Percentiles rank a stretch among this genome's conserved stretches.
Evolutionary conservation across 53 echinoderm and acorn worm genomes (phyloP).

Genomic region (Echinometra lucunter): DNA sequence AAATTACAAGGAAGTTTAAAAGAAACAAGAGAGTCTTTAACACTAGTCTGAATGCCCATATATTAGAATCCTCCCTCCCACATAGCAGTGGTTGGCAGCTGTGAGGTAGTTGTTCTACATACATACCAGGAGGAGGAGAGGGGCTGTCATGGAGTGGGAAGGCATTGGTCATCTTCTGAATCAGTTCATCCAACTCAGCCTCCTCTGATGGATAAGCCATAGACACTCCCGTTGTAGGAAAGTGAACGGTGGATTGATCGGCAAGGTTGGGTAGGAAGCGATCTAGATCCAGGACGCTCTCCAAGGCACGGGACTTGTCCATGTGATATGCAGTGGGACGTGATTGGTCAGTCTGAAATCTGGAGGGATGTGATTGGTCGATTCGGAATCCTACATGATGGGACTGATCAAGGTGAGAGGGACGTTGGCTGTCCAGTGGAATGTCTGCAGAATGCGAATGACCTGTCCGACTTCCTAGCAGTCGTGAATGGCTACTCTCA

Average conservation of each 20-base stretch:
- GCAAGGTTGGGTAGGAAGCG: conserved; percentile 80
- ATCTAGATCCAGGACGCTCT: conserved; percentile 43
- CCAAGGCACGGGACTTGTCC: conserved; percentile 56
- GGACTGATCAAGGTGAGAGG: conserved; percentile 9
- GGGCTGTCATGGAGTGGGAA: conserved; percentile 71
- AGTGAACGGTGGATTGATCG: conserved; percentile 84
- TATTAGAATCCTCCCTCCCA: no score
- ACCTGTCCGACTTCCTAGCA: background rate
- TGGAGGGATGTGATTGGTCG: conserved; percentile 38
- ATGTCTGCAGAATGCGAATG: background rate
- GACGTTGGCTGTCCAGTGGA: background rate
- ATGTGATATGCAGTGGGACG: background rate
- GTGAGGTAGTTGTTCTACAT: background rate
- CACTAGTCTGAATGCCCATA: no score
- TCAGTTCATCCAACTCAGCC: conserved; percentile 83
- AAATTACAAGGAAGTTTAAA: no score
- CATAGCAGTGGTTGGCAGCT: background rate
- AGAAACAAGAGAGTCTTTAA: no score
- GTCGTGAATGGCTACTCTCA: background rate
- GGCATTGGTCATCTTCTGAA: conserved; percentile 81
- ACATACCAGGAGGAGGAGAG: conserved; percentile 44
- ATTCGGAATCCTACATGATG: conserved; percentile 33
- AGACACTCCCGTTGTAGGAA: conserved; percentile 81
- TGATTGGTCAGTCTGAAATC: conserved; percentile 35
- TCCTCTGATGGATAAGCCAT: conserved; percentile 87